These are phyloP conservation scores for Trichonephila inaurata DNA, from an alignment of 1,140 invertebrate genomes.

Conservation along the genomic window DNA sequence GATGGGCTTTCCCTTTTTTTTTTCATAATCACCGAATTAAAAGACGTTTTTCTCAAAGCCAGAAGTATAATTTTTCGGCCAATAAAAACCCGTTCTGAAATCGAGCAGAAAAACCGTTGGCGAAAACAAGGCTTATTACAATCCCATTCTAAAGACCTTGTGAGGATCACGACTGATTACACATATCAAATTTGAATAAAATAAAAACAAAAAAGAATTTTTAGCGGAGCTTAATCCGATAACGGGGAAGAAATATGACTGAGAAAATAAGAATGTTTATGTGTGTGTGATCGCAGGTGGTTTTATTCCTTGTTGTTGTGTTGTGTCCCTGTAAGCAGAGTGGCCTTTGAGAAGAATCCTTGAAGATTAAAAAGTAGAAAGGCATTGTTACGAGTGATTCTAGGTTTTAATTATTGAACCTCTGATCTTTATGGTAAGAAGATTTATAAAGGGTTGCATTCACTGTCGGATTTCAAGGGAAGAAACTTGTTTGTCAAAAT, in stretches of 20 bases:
- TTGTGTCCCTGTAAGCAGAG: not conserved
- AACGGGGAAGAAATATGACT: conserved; percentile 3
- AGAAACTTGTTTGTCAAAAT: not conserved
- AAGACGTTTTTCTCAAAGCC: conserved; percentile 9
- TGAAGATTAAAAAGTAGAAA: not conserved
- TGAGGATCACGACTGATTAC: not conserved
- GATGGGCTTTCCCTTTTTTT: not conserved
- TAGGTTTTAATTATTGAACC: not conserved
- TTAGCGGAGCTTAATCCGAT: not conserved
- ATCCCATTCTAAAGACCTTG: not conserved
- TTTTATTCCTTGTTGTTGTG: not conserved
- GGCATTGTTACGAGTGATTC: not conserved
- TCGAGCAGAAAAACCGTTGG: conserved; percentile 10
- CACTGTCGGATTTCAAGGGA: not conserved
- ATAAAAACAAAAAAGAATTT: not conserved
- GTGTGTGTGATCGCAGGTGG: not conserved
- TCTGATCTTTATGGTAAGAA: not conserved
- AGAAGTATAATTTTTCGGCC: not conserved
- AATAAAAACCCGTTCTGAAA: conserved; percentile 3
- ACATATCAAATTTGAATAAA: conserved; percentile 1
- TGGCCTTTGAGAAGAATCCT: conserved; percentile 1
- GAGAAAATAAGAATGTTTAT: not conserved
- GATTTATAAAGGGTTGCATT: not conserved
- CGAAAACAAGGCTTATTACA: not conserved
- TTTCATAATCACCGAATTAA: not conserved